Base-by-base conservation (phyloP, 2,888 invertebrate species). In the Ametastegia equiseti region DNA sequence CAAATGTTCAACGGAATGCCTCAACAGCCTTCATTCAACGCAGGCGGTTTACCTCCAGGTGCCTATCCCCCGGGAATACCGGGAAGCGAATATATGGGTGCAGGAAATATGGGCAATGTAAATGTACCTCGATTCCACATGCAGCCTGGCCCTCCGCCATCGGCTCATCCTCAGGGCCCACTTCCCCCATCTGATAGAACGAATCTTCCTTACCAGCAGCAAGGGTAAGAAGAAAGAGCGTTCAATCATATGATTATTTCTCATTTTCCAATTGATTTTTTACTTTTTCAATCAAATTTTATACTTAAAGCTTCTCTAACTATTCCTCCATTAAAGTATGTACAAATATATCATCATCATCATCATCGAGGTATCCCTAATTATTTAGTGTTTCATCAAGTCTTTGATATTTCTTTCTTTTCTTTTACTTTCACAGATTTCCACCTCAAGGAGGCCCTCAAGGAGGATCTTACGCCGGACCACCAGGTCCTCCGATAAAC, bases 1-100 rank as follows among this genome's bases (percentile, higher is more conserved):
- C 80, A 91, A 90, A 88, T 91, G 84, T 91, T 84, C 83, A 91
- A 91, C 75, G 89, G 90, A 39, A 88, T 90, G 85, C 88, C 88
- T 71, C 91, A 89, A 71, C 81, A 86, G 78, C 83, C 88, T 30
- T 82, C 77, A 67, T 89, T 87, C 45, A 87, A 88, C 39, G 80
- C 85, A 36, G 83, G 84, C 19, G 83, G 85, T 69, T 88, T 85
- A 69, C 87, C 88, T 5, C 84, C 88, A 23, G 87, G 86, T 13
- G 86, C 88, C 77, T 90, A 89, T 73, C 88, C 86, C 81, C 80
- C 90, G 4, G 87, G 83, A 80, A 86, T 86, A 42, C 83, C 86
- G 15, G 86, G 85, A 67, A 86, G 82, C 57, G 90, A 91, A 42
- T 90, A 89, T 67, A 89, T 89, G 87, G 87, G 86, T 15, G 86